Conservation (phyloP, 2,797 vertebrate species). For the Anabacerthia variegaticeps region DNA sequence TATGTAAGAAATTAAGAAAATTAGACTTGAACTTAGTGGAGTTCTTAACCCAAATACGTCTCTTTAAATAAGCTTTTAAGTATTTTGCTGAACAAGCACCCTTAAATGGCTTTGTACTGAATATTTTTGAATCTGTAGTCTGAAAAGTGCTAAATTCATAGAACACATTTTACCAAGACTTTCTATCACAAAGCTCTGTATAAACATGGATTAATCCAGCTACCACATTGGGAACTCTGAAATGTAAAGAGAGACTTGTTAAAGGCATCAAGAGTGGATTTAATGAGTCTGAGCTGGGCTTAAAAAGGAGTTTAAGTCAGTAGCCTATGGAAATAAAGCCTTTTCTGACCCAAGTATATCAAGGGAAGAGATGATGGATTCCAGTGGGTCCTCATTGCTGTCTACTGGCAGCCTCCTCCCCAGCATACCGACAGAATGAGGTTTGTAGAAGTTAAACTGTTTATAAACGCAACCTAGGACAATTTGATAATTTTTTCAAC, state of each 20-base stretch:
- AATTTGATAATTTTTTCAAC: neutral
- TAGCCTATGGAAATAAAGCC: neutral
- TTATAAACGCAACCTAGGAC: neutral
- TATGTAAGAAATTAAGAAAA: neutral
- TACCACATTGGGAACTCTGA: neutral
- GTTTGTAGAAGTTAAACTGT: neutral
- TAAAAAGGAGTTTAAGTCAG: neutral
- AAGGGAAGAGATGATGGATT: neutral
- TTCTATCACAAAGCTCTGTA: neutral
- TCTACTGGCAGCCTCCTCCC: neutral
- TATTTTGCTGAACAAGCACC: neutral
- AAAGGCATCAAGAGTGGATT: neutral
- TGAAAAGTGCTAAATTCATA: neutral
- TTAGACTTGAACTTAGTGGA: neutral
- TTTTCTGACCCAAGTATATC: neutral
- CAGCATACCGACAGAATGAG: neutral
- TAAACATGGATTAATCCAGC: neutral
- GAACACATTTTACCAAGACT: neutral
- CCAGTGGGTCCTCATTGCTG: neutral
- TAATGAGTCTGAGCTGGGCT: conserved; percentile 4
- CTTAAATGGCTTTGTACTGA: neutral
- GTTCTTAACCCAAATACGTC: neutral
- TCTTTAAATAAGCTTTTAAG: neutral
- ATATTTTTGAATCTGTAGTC: neutral
- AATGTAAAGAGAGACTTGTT: neutral